Evolutionary conservation across 2,797 vertebrate genomes (phyloP).

Genomic region (Silurus aristotelis): DNA sequence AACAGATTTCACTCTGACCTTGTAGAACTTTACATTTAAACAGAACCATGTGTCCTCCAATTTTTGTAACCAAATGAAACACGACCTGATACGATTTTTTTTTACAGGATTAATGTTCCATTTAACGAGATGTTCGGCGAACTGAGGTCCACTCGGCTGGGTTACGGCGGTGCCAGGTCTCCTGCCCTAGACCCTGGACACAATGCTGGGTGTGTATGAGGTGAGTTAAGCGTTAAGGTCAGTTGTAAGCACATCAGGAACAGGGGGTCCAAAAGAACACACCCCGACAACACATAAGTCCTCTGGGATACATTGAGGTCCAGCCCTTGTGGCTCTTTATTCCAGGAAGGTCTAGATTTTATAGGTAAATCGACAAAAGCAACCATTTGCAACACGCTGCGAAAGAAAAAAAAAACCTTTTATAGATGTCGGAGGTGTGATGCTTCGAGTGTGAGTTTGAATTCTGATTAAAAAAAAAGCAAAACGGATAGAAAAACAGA

Average conservation of each 20-base stretch:
- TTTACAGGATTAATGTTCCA: conserved; percentile 57
- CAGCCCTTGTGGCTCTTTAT: conserved; percentile 18
- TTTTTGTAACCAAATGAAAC: conserved; percentile 58
- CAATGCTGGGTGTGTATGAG: conserved; percentile 14
- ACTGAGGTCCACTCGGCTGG: conserved; percentile 21
- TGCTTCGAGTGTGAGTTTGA: not conserved
- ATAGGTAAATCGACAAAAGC: not conserved
- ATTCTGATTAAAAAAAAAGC: not conserved
- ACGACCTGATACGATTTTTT: conserved; percentile 53
- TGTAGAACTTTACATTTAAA: not conserved
- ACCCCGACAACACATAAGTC: not conserved
- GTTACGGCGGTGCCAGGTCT: conserved; percentile 27
- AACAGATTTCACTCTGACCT: too few species aligned
- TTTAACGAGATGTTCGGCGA: conserved; percentile 52
- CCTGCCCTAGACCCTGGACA: conserved; percentile 22
- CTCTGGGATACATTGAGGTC: conserved; percentile 31
- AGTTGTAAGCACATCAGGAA: not conserved
- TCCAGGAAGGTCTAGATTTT: not conserved
- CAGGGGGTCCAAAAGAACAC: not conserved
- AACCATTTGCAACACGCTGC: conserved; percentile 22
- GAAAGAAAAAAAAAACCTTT: conserved; percentile 12
- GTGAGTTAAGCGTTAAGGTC: conserved; percentile 11
- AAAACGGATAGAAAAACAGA: conserved; percentile 15
- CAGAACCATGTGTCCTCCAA: conserved; percentile 30
- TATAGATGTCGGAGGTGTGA: conserved; percentile 14